Percentiles rank a stretch among this genome's conserved stretches.
These are phyloP conservation scores for Phenganax marumi DNA, from an alignment of 92 coral and sea anemone genomes.

Conservation along the genomic window DNA sequence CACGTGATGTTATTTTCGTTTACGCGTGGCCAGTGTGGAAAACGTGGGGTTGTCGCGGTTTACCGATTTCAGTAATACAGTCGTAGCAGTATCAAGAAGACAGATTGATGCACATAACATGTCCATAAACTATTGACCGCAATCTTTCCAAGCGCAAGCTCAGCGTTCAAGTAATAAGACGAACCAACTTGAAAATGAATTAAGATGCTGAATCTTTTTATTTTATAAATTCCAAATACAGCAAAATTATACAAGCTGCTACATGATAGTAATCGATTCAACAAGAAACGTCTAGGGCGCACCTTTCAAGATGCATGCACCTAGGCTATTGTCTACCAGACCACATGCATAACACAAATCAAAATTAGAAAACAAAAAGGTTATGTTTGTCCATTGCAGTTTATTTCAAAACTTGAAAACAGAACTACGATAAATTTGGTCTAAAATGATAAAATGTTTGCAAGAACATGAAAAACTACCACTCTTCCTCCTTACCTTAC, in stretches of 20 bases:
- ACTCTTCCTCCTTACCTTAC: neutral
- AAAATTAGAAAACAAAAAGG: neutral
- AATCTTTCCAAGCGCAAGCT: too few species aligned
- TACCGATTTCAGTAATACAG: too few species aligned
- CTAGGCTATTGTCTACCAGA: conserved; percentile 6
- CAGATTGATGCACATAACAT: too few species aligned
- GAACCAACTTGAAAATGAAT: too few species aligned
- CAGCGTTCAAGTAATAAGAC: too few species aligned
- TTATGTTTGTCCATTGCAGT: neutral
- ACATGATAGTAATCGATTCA: neutral
- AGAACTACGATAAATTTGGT: neutral
- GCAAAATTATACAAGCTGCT: neutral
- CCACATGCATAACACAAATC: conserved; percentile 9
- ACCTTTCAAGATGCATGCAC: conserved; percentile 16
- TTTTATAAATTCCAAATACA: neutral
- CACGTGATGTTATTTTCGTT: too few species aligned
- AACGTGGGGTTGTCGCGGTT: too few species aligned
- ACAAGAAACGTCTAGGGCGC: neutral
- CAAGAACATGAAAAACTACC: neutral
- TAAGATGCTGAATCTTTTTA: too few species aligned
- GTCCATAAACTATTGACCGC: too few species aligned
- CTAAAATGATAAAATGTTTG: neutral
- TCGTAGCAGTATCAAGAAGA: too few species aligned
- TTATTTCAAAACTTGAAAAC: neutral
- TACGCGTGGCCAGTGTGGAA: too few species aligned